A percentile compares a stretch with the other conserved stretches of the same genome.
phyloP scores from a whole-genome alignment of 2,797 vertebrate species.

The Smutsia gigantea region DNA sequence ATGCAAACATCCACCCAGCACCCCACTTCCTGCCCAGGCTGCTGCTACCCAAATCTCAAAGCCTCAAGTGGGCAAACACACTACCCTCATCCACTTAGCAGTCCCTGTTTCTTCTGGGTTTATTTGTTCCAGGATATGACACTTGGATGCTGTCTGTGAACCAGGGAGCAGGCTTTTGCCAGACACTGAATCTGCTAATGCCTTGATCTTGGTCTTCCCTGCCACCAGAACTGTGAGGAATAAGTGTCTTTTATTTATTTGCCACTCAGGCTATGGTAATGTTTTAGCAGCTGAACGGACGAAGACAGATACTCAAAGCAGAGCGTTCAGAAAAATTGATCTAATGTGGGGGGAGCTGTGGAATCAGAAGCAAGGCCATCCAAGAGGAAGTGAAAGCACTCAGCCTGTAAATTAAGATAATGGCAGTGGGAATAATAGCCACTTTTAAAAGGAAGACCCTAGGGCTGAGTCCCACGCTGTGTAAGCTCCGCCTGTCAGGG shows the following conservation, averaged over 20 bases:
- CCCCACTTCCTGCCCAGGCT: background rate
- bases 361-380: background rate
- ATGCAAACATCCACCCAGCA: background rate
- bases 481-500: background rate
- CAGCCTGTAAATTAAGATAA: background rate
- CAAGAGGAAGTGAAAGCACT: background rate
- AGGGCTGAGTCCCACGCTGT: background rate
- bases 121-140: background rate
- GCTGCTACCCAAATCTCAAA: background rate
- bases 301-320: background rate
- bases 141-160: background rate
- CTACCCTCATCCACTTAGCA: background rate
- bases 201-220: background rate
- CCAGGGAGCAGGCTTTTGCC: background rate
- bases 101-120: background rate
- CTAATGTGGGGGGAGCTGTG: background rate
- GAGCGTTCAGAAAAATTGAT: constrained; percentile 14
- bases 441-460: background rate
- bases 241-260: background rate
- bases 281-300: background rate
- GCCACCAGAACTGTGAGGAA: background rate
- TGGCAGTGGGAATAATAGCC: background rate
- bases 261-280: background rate
- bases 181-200: background rate
- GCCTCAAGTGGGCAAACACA: background rate